Conservation (phyloP, 2,888 invertebrate species). For the Limnephilus rhombicus region DNA sequence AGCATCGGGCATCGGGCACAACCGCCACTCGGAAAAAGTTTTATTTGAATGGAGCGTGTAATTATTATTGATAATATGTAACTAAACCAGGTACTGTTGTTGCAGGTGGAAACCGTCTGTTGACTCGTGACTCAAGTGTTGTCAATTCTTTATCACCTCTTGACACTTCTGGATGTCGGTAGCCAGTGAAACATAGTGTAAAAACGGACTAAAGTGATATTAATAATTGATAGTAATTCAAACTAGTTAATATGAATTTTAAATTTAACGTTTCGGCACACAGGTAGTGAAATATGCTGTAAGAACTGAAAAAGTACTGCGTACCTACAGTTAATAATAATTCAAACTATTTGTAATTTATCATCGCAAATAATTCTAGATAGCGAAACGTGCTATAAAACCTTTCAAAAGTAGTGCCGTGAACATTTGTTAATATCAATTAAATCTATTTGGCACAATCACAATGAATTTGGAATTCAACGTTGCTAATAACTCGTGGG, state of each 20-base stretch:
- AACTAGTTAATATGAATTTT: too few relatives aligned
- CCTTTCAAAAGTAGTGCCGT: too few relatives aligned
- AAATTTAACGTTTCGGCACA: too few relatives aligned
- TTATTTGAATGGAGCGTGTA: constrained; percentile 63
- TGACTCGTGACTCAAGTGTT: not conserved
- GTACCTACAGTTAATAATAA: too few relatives aligned
- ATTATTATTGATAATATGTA: not conserved
- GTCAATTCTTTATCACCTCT: not conserved
- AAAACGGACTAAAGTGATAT: not conserved
- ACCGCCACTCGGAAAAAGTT: constrained; percentile 69
- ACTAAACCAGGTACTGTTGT: constrained; percentile 9
- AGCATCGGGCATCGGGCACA: constrained; percentile 75
- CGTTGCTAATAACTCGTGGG: constrained; percentile 54
- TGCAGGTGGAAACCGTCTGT: not conserved
- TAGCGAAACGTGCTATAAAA: too few relatives aligned
- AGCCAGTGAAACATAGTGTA: not conserved
- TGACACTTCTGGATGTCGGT: not conserved
- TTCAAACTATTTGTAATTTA: too few relatives aligned
- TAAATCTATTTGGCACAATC: constrained; percentile 68
- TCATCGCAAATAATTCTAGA: too few relatives aligned
- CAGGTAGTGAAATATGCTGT: too few relatives aligned
- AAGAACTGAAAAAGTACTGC: too few relatives aligned
- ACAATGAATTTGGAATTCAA: constrained; percentile 67
- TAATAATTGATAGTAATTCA: not conserved
- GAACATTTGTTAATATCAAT: too few relatives aligned